Base-by-base conservation (phyloP, 2,888 invertebrate species). In the Achlya flavicornis region DNA sequence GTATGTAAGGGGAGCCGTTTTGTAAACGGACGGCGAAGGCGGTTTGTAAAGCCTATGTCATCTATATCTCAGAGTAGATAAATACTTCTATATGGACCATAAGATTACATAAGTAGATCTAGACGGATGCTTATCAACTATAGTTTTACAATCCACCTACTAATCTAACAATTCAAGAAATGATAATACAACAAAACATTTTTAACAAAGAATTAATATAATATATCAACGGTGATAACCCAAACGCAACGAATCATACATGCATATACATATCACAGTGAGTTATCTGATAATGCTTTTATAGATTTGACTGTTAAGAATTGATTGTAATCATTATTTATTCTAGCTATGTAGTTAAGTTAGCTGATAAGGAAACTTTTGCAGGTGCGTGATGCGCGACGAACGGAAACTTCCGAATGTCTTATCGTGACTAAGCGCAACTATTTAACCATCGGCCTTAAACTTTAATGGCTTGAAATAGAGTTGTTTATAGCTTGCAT, bases 401-500 rank as follows among this genome's bases (percentile, higher is more conserved):
- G 70, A 66, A 67, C 60, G 66, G 65, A 74, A 71, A 65, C 64
- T 53, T 53, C 16, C 53, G 53, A 60, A 62, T 70, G 62, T 64
- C 71, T 67, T 83, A 67, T 69, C 81, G 76, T 75, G 76, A 74
- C 67, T 63, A 70, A 69, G 38, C 66, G 57, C 66, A 72, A 68
- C 65, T 67, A 70, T 76, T 75, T 73, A 70, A 69, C 72, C 72
- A 72, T 69, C 74, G 73, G 79, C 76, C 77, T 77, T 75, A 53
- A 74, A 66, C 71, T 74, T 81, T 76, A 72, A 74, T 72, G 77
- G 72, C 77, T 75, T 70, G 66, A 75, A 78, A 79, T 72, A 71
- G 63, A 65, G 53, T 61, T 65, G 69, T 73, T 72, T 74, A 75
- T 76, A 61, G n/a, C 48, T 48, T 48, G 48, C 48, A 48, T 16